These are phyloP conservation scores for Dolichallabes microphthalmus DNA, from an alignment of 2,113 vertebrate genomes.

Conservation along the genomic window DNA sequence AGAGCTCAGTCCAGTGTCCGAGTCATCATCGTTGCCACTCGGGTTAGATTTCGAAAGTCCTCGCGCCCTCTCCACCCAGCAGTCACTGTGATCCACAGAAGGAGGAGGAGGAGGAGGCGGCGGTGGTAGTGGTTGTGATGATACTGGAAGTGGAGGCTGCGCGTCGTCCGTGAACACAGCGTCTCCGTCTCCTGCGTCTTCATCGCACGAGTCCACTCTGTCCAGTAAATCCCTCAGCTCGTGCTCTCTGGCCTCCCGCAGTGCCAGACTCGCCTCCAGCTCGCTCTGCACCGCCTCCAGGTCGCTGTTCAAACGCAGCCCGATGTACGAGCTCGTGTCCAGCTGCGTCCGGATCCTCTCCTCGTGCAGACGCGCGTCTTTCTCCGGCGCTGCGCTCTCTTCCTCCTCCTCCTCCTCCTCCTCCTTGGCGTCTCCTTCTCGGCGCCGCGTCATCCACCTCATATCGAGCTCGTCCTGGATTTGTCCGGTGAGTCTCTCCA, in stretches of 20 bases:
- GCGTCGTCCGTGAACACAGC: slow-evolving; percentile 44
- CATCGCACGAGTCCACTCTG: slow-evolving; percentile 70
- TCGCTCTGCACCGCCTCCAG: slow-evolving; percentile 79
- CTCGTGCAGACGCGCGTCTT: slow-evolving; percentile 77
- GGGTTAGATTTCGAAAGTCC: slow-evolving; percentile 75
- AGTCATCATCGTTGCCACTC: slow-evolving; percentile 85
- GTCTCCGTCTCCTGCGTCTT: slow-evolving; percentile 36
- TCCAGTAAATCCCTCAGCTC: slow-evolving; percentile 83
- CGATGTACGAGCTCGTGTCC: slow-evolving; percentile 91
- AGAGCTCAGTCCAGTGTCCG: slow-evolving; percentile 93
- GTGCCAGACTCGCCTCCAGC: slow-evolving; percentile 79
- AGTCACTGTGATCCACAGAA: slow-evolving; percentile 50
- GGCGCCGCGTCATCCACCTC: slow-evolving; percentile 86
- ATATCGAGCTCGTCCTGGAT: slow-evolving; percentile 92
- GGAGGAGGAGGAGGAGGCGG: slow-evolving; percentile 16
- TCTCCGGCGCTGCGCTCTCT: slow-evolving; percentile 61
- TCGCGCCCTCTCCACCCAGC: slow-evolving; percentile 82
- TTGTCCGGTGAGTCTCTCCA: slow-evolving; percentile 83
- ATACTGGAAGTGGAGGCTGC: neutral
- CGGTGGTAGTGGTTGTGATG: slow-evolving; percentile 26
- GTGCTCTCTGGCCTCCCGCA: slow-evolving; percentile 80
- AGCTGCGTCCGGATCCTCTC: slow-evolving; percentile 87
- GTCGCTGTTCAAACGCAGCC: slow-evolving; percentile 87
- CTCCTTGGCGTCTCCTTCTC: slow-evolving; percentile 66
- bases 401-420: slow-evolving; percentile 59